Evolutionary conservation across 2,113 vertebrate species (phyloP), one percentile per base, ranked within the genome.

Genomic region (Lepidothrix coronata): DNA sequence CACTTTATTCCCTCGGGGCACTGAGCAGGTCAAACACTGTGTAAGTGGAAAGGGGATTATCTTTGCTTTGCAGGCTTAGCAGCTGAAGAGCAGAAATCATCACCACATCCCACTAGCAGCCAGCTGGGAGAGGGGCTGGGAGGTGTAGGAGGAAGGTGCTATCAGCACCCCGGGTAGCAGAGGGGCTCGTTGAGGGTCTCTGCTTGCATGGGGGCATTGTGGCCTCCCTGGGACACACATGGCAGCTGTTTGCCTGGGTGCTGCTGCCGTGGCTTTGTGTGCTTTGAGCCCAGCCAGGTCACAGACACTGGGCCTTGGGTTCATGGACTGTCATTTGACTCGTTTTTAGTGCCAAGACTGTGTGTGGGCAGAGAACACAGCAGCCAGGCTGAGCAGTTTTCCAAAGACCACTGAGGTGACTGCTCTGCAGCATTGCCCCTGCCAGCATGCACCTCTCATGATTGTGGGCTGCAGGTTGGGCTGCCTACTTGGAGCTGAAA

Each of bases 401-500:
- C 84, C 71, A 20, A n/a, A 37, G 4, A 8, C 24, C 27, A 20
- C 18, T 0, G 9, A 25, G 35, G n/a, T 17, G 51, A 5, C 12
- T 48, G 74, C 3, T 49, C 28, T 73, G 59, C 70, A 21, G 61
- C 5, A 6, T 4, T 9, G 2, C 18, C 21, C 15, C 30, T 28
- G 22, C 44, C 2, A 0, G 12, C 10, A 7, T 0, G 2, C 49
- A 23, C 10, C 51, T 65, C 1, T 4, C 37, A 3, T 0, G 0
- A 4, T 5, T 0, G 0, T 0, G 3, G 62, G 35, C 70, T 74
- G 70, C n/a, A 9, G 37, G 13, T 6, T 1, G 0, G 30, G 18
- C 17, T 33, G 37, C 35, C 43, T 74, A 0, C 0, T 1, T 21
- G 55, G 35, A 44, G 41, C 51, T 78, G 61, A 18, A 37, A 90